Evolutionary conservation across 2,797 vertebrate genomes (phyloP).

Genomic region (Rhinichthys osculus): DNA sequence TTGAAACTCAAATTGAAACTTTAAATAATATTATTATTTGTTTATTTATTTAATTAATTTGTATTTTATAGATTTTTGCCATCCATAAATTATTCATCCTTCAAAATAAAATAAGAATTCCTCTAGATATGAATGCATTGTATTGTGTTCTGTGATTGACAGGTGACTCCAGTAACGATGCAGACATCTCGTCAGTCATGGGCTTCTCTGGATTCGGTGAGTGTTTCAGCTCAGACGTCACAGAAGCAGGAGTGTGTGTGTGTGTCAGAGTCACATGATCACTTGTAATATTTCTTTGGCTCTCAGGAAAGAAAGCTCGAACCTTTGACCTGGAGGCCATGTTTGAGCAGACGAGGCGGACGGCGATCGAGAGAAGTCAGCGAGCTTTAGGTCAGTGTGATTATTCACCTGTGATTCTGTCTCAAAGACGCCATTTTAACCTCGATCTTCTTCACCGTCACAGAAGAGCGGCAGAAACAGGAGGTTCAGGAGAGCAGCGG

Average conservation of each 20-base stretch:
- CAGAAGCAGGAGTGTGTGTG: neutral
- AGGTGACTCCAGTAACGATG: constrained; percentile 63
- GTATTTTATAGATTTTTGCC: neutral
- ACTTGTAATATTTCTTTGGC: neutral
- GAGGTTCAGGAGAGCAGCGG: neutral
- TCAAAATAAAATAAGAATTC: neutral
- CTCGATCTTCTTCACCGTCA: neutral
- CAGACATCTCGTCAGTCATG: constrained; percentile 79
- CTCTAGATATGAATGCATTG: neutral
- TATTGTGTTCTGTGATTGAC: constrained; percentile 2
- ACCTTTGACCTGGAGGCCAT: constrained; percentile 96
- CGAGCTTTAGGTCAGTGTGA: constrained; percentile 81
- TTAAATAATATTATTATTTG: no score
- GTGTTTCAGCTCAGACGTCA: neutral
- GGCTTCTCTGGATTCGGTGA: constrained; percentile 84
- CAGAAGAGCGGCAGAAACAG: constrained; percentile 50
- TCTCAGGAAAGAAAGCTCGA: constrained; percentile 92
- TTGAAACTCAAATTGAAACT: no score
- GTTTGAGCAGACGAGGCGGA: constrained; percentile 96
- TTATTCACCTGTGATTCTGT: neutral
- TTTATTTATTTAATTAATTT: no score
- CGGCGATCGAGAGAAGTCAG: constrained; percentile 93
- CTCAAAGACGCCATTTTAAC: neutral
- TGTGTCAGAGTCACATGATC: constrained; percentile 3
- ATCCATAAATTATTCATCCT: neutral